Percentiles rank a stretch among this genome's conserved stretches.
These are phyloP conservation scores for Arrhopalites spinosus DNA, from an alignment of 2,888 invertebrate species.

Conservation along the genomic window DNA sequence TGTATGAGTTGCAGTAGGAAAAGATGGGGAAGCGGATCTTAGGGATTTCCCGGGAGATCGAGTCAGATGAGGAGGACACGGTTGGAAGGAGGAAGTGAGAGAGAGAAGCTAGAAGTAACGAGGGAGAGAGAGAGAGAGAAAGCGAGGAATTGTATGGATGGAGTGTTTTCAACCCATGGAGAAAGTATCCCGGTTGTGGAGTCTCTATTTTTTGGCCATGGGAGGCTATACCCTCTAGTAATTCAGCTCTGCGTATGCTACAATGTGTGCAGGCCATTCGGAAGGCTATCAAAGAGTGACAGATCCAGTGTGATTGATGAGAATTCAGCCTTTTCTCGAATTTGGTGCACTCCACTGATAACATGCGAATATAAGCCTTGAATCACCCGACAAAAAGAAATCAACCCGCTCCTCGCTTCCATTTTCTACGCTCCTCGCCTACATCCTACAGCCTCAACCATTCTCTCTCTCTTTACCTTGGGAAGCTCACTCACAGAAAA, in stretches of 20 bases:
- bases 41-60: constrained; percentile 46
- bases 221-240: constrained; percentile 30
- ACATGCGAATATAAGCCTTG: constrained; percentile 45
- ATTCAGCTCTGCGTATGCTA: constrained; percentile 34
- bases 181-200: constrained; percentile 27
- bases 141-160: constrained; percentile 12
- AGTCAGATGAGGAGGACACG: constrained; percentile 43
- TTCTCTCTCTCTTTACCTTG: neutral
- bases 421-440: constrained; percentile 2
- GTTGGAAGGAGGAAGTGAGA: constrained; percentile 23
- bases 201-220: constrained; percentile 22
- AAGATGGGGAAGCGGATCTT: constrained; percentile 33
- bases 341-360: constrained; percentile 47
- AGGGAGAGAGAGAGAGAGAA: neutral
- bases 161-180: constrained; percentile 15
- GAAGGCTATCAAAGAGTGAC: constrained; percentile 50
- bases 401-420: constrained; percentile 39
- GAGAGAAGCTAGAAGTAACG: no score
- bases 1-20: neutral
- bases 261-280: constrained; percentile 36
- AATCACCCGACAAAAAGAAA: constrained; percentile 43
- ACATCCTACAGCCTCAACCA: neutral
- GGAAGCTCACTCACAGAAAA: neutral
- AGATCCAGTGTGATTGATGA: constrained; percentile 49
- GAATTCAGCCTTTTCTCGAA: constrained; percentile 45